phyloP scores from a whole-genome alignment of 2,888 invertebrate species.

The Drosophila eohydei region DNA sequence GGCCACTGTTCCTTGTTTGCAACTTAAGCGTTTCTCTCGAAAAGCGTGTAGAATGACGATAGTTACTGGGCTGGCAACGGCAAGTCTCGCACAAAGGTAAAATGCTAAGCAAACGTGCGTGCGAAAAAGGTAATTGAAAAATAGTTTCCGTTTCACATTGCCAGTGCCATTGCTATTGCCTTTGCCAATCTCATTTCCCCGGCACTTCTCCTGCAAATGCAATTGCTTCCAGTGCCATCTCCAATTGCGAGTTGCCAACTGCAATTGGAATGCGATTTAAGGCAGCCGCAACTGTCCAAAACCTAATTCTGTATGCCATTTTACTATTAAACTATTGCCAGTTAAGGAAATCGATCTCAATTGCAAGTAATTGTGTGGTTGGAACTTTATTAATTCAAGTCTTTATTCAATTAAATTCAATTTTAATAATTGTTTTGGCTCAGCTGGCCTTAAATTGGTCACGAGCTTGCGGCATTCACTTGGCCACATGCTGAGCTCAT shows the following conservation, averaged over 20 bases:
- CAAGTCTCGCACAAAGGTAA: constrained; percentile 55
- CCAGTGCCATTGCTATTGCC: constrained; percentile 29
- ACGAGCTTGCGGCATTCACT: constrained; percentile 1
- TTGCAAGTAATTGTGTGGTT: background rate
- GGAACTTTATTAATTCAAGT: background rate
- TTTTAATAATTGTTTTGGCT: background rate
- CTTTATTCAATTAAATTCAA: background rate
- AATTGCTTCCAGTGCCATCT: constrained; percentile 30
- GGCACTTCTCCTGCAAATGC: constrained; percentile 25
- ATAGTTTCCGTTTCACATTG: constrained; percentile 69
- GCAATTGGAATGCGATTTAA: constrained; percentile 46
- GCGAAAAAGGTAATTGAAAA: constrained; percentile 78
- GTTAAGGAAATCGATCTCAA: constrained; percentile 22
- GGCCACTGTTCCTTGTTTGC: background rate
- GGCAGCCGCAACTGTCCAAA: constrained; percentile 11
- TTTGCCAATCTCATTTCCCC: constrained; percentile 4
- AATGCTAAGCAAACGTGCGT: constrained; percentile 78
- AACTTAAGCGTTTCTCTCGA: background rate
- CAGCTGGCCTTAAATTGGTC: constrained; percentile 17
- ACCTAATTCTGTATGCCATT: constrained; percentile 9
- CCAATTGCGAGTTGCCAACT: constrained; percentile 29
- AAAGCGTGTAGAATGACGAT: constrained; percentile 20
- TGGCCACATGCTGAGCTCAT: constrained; percentile 61
- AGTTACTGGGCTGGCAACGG: constrained; percentile 10
- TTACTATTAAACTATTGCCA: constrained; percentile 42